phyloP scores from a whole-genome alignment of 92 coral and sea anemone genomes.

The Micromussa lordhowensis region DNA sequence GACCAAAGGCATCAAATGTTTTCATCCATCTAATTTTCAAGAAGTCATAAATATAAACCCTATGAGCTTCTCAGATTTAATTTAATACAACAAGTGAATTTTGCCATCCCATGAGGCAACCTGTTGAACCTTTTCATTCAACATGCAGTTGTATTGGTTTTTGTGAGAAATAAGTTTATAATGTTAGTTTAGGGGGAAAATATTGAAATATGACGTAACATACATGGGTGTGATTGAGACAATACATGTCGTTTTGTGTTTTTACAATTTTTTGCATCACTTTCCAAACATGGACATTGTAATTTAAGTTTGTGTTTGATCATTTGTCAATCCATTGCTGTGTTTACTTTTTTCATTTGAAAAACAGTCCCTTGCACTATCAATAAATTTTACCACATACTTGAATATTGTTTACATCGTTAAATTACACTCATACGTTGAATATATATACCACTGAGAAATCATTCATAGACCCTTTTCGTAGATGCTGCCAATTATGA shows the following conservation, averaged over 20 bases:
- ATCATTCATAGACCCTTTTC: neutral
- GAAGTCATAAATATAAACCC: no score
- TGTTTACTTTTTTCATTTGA: neutral
- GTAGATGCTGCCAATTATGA: no score
- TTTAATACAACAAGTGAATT: neutral
- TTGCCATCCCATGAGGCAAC: neutral
- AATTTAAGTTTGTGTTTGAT: neutral
- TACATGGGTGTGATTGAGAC: neutral
- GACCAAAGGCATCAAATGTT: no score
- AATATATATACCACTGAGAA: neutral
- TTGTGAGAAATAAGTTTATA: neutral
- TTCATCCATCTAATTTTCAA: no score
- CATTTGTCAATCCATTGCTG: neutral
- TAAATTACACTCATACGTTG: neutral
- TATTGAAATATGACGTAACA: neutral
- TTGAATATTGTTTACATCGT: neutral
- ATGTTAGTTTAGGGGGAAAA: neutral
- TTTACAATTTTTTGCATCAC: neutral
- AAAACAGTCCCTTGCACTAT: neutral
- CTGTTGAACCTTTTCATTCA: neutral
- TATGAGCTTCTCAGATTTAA: neutral
- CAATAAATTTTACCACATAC: neutral
- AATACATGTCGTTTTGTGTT: neutral
- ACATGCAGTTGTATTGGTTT: neutral
- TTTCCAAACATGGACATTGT: neutral